Conservation (phyloP, 1,140 invertebrate genomes). For the Drosophila kohkoa region DNA sequence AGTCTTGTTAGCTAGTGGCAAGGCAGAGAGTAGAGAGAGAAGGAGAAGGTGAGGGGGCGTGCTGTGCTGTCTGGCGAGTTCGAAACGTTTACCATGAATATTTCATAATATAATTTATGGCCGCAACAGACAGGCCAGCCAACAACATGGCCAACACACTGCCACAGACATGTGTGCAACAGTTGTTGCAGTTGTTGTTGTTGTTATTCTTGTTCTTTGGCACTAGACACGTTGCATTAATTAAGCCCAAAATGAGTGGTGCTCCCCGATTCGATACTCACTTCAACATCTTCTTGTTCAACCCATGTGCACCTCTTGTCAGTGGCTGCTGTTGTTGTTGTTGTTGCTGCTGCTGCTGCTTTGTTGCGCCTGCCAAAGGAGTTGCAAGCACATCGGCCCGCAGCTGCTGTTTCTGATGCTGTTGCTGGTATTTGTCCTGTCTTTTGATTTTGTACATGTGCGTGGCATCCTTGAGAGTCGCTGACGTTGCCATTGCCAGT, state of each 20-base stretch:
- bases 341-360: constrained; percentile 42
- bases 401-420: constrained; percentile 19
- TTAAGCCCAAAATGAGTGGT: constrained; percentile 72
- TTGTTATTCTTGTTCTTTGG: constrained; percentile 44
- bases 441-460: constrained; percentile 68
- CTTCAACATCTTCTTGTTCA: constrained; percentile 80
- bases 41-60: too few relatives aligned
- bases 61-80: constrained; percentile 34
- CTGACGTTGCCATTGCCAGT: constrained; percentile 11
- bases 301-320: constrained; percentile 67
- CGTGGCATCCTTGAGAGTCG: constrained; percentile 59
- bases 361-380: constrained; percentile 47
- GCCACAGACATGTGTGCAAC: constrained; percentile 12
- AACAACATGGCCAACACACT: constrained; percentile 21
- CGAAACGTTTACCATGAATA: constrained; percentile 73
- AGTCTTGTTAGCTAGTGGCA: constrained; percentile 6
- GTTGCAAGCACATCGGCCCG: constrained; percentile 16
- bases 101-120: constrained; percentile 77
- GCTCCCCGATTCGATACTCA: constrained; percentile 51
- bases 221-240: constrained; percentile 67
- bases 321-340: constrained; percentile 45
- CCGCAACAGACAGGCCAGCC: constrained; percentile 33
- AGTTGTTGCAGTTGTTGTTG: constrained; percentile 33
- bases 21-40: neutral
- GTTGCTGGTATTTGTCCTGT: constrained; percentile 58